Conservation (phyloP, 2,797 vertebrate genomes). For the Nyctibius grandis region DNA sequence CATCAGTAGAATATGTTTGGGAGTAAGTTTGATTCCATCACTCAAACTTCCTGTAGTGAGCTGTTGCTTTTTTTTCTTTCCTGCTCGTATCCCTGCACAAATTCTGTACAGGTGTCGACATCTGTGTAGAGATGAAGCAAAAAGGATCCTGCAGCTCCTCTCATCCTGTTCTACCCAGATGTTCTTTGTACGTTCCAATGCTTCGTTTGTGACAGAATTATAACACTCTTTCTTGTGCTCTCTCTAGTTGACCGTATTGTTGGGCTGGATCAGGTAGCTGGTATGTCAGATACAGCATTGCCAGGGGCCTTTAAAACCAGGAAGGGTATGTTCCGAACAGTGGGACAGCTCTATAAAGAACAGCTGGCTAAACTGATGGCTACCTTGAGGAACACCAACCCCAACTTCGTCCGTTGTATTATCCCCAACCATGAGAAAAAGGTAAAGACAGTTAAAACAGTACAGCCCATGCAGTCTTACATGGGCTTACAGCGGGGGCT, state of each 20-base stretch:
- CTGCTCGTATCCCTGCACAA: slow-evolving; percentile 37
- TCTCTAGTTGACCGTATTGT: slow-evolving; percentile 94
- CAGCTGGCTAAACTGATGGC: slow-evolving; percentile 98
- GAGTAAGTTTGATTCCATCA: slow-evolving; percentile 21
- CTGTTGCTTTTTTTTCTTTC: slow-evolving; percentile 20
- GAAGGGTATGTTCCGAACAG: slow-evolving; percentile 97
- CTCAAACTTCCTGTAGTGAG: slow-evolving; percentile 49
- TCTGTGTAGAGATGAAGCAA: slow-evolving; percentile 49
- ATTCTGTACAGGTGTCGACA: background rate
- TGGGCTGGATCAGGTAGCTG: slow-evolving; percentile 95
- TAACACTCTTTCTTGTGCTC: background rate
- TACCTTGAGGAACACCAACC: slow-evolving; percentile 96
- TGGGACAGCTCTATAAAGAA: slow-evolving; percentile 98
- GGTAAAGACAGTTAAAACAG: slow-evolving; percentile 65
- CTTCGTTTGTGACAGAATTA: background rate
- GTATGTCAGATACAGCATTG: slow-evolving; percentile 89
- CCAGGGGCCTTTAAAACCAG: slow-evolving; percentile 95
- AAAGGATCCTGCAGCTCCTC: slow-evolving; percentile 20
- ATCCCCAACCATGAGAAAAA: slow-evolving; percentile 99
- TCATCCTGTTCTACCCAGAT: slow-evolving; percentile 24
- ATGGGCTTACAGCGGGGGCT: background rate
- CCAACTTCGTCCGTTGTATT: slow-evolving; percentile 98
- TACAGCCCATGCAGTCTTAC: background rate
- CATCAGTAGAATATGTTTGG: slow-evolving; percentile 24
- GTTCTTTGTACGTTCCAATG: background rate